These are phyloP conservation scores for Girardinichthys multiradiatus DNA, from an alignment of 2,113 vertebrate genomes.

Conservation along the genomic window DNA sequence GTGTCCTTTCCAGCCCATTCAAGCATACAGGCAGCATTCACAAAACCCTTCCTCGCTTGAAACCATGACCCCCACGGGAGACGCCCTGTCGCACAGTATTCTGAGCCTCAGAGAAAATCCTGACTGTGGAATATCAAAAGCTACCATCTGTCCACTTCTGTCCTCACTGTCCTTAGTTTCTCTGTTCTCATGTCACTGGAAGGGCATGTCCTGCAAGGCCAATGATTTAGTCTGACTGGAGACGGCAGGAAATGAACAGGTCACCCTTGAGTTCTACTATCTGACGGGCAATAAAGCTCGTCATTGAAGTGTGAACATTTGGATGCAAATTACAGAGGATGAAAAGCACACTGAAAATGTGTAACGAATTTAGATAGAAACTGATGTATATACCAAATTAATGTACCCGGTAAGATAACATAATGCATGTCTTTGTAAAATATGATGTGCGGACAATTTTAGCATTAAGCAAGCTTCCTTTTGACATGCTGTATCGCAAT, in stretches of 20 bases:
- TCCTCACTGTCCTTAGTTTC: background rate
- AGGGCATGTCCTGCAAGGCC: slow-evolving; percentile 47
- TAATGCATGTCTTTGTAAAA: slow-evolving; percentile 2
- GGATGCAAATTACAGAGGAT: background rate
- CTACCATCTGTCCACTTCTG: slow-evolving; percentile 59
- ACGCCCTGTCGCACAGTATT: slow-evolving; percentile 58
- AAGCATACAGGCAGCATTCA: slow-evolving; percentile 67
- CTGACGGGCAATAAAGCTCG: slow-evolving; percentile 58
- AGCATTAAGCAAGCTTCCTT: background rate
- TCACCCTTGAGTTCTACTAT: slow-evolving; percentile 34
- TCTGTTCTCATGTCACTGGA: slow-evolving; percentile 42
- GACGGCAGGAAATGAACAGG: slow-evolving; percentile 43
- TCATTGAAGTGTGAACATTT: slow-evolving; percentile 58
- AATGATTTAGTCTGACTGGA: slow-evolving; percentile 42
- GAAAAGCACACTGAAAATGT: background rate
- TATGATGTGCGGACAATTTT: background rate
- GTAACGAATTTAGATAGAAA: slow-evolving; percentile 27
- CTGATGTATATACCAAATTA: background rate
- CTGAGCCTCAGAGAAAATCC: slow-evolving; percentile 37
- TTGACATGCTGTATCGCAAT: slow-evolving; percentile 1
- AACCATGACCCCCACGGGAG: slow-evolving; percentile 57
- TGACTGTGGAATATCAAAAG: slow-evolving; percentile 53
- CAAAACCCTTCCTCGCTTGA: slow-evolving; percentile 64
- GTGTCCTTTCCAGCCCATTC: slow-evolving; percentile 70
- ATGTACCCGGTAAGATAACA: slow-evolving; percentile 7